A percentile compares a stretch with the other conserved stretches of the same genome.
Conservation (phyloP, 2,888 invertebrate species). For the Disparrhopalites patrizii region DNA sequence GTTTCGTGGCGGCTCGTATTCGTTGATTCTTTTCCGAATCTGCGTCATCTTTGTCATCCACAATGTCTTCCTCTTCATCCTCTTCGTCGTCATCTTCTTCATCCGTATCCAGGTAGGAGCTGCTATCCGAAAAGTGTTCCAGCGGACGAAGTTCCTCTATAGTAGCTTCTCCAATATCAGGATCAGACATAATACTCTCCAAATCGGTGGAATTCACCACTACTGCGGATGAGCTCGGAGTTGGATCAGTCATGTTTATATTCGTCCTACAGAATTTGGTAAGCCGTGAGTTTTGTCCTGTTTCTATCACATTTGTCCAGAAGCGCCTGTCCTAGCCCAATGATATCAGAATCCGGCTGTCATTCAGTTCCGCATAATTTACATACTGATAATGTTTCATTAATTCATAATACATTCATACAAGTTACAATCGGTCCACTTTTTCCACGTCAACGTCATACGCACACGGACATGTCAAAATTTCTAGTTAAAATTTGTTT, state of each 20-base stretch:
- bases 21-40: slow-evolving; percentile 30
- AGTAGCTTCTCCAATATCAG: slow-evolving; percentile 11
- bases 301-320: too few species aligned
- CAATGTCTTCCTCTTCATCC: background rate
- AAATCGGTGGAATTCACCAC: slow-evolving; percentile 14
- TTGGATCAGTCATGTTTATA: background rate
- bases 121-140: background rate
- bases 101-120: background rate
- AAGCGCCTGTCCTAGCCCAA: too few species aligned
- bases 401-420: too few species aligned
- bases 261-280: too few species aligned
- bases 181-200: slow-evolving; percentile 8
- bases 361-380: too few species aligned
- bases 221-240: background rate
- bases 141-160: slow-evolving; percentile 1
- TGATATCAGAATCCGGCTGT: too few species aligned
- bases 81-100: slow-evolving; percentile 24
- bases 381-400: too few species aligned
- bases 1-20: slow-evolving; percentile 33
- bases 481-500: too few species aligned
- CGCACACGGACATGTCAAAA: too few species aligned
- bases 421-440: too few species aligned
- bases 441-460: too few species aligned
- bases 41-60: background rate
- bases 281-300: too few species aligned